Evolutionary conservation across 1,140 invertebrate species (phyloP).

Genomic region (Drosophila sturtevanti): DNA sequence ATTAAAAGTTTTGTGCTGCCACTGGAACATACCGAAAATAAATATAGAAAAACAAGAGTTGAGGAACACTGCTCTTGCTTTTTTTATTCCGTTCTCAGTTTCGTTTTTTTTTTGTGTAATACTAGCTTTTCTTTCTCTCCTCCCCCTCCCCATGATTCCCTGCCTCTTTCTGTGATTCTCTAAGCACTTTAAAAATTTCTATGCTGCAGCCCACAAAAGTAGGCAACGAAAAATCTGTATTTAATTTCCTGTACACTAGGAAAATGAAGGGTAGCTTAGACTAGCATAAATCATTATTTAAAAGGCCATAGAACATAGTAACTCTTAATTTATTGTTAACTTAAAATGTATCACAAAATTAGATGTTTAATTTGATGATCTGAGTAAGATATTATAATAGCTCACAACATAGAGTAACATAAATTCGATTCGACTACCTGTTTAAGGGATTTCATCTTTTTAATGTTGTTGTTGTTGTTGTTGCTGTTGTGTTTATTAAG

Average conservation of each 20-base stretch:
- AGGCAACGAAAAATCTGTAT: slow-evolving; percentile 4
- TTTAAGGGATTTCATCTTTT: neutral
- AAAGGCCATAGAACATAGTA: no score
- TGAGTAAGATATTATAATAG: no score
- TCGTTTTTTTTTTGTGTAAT: slow-evolving; percentile 11
- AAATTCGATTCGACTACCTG: no score
- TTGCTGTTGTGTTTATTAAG: slow-evolving; percentile 40
- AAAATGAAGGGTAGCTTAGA: neutral
- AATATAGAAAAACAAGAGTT: slow-evolving; percentile 27
- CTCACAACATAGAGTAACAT: no score
- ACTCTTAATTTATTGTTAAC: no score
- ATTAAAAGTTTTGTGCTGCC: slow-evolving; percentile 71
- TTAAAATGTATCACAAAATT: no score
- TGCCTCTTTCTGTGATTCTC: neutral
- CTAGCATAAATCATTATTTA: neutral
- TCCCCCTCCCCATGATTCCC: no score
- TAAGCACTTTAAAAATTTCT: slow-evolving; percentile 33
- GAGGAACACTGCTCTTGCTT: slow-evolving; percentile 37
- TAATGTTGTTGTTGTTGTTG: no score
- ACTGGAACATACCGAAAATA: slow-evolving; percentile 19
- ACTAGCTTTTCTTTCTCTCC: neutral
- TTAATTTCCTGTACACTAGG: neutral
- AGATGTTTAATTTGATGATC: no score
- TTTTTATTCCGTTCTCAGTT: slow-evolving; percentile 23
- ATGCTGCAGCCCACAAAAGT: slow-evolving; percentile 17